Conservation (phyloP, 2,797 vertebrate genomes). For the Clamator glandarius region DNA sequence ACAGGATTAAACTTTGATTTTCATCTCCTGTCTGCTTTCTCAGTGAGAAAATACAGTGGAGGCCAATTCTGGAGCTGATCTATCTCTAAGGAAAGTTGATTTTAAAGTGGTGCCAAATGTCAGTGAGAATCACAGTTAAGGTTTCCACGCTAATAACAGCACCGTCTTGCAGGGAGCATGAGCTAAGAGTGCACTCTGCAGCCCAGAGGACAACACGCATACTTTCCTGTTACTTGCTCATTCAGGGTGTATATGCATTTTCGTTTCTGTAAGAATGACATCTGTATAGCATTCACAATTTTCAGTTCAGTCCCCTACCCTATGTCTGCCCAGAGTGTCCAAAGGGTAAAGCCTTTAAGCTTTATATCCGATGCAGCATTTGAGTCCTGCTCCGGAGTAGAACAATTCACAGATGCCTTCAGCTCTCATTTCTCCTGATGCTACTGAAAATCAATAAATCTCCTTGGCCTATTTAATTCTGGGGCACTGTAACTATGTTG, state of each 20-base stretch:
- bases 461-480: background rate
- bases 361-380: background rate
- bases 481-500: background rate
- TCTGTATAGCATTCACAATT: background rate
- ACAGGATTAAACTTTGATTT: constrained; percentile 21
- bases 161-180: background rate
- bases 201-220: background rate
- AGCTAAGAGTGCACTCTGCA: constrained; percentile 46
- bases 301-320: background rate
- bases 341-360: background rate
- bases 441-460: background rate
- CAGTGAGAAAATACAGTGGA: constrained; percentile 15
- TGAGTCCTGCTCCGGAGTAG: background rate
- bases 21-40: constrained; percentile 24
- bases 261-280: background rate
- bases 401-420: background rate
- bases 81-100: constrained; percentile 39
- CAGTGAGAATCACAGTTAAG: background rate
- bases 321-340: background rate
- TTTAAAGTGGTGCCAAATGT: constrained; percentile 32
- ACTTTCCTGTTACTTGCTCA: background rate
- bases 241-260: background rate
- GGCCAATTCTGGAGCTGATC: constrained; percentile 13
- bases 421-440: background rate
- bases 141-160: background rate